These are phyloP conservation scores for Orbicella faveolata DNA, from an alignment of 64 coral and sea anemone genomes.

Conservation along the genomic window DNA sequence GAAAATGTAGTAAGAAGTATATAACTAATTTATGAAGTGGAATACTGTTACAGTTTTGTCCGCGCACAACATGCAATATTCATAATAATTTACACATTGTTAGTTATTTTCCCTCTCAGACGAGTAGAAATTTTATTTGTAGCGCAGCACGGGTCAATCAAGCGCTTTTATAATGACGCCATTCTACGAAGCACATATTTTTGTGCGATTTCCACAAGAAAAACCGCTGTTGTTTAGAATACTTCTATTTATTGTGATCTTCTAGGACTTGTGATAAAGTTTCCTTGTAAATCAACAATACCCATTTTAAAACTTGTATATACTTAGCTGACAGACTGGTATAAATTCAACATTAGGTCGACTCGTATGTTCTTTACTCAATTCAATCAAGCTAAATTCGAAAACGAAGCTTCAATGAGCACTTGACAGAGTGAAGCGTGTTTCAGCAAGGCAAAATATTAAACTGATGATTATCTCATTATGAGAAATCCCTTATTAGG, in stretches of 20 bases:
- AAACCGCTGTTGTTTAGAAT: not conserved
- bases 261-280: not conserved
- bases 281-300: not conserved
- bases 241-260: not conserved
- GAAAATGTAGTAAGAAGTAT: conserved; percentile 4
- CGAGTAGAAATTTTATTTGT: conserved; percentile 10
- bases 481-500: not conserved
- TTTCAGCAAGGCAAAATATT: not conserved
- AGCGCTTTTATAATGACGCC: not conserved
- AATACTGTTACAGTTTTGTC: conserved; percentile 59
- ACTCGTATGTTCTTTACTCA: not conserved
- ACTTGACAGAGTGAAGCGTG: not conserved
- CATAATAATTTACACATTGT: conserved; percentile 42
- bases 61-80: conserved; percentile 70
- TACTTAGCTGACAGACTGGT: not conserved
- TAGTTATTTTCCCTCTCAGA: conserved; percentile 3
- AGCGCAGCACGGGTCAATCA: not conserved
- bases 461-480: conserved; percentile 2
- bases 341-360: not conserved
- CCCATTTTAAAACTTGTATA: not conserved
- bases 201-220: not conserved
- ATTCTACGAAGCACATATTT: not conserved
- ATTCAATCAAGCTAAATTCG: not conserved
- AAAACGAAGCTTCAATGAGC: not conserved
- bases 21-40: conserved; percentile 63